These are phyloP conservation scores for Tetrao urogallus DNA, from an alignment of 2,113 vertebrate genomes.

Conservation along the genomic window DNA sequence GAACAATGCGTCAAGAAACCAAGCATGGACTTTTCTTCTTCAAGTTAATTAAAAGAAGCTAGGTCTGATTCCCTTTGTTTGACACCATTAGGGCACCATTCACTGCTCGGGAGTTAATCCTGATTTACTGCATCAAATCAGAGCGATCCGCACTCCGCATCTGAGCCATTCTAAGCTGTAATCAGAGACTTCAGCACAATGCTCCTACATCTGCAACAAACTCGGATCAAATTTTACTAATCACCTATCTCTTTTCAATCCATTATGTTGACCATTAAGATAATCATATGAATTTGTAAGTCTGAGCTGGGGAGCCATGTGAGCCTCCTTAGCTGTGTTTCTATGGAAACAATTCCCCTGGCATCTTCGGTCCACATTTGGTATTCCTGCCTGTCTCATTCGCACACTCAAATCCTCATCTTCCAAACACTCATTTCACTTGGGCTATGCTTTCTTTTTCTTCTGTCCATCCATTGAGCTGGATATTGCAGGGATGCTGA, in stretches of 20 bases:
- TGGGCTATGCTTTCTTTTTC: neutral
- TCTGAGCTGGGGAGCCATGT: slow-evolving; percentile 36
- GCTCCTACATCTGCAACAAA: slow-evolving; percentile 32
- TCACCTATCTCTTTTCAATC: slow-evolving; percentile 37
- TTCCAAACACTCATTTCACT: neutral
- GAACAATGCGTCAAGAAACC: neutral
- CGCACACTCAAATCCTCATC: neutral
- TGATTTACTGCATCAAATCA: slow-evolving; percentile 34
- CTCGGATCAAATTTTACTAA: neutral
- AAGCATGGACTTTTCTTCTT: neutral
- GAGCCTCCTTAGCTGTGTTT: slow-evolving; percentile 61
- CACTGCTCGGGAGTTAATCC: slow-evolving; percentile 14
- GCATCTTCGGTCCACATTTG: slow-evolving; percentile 34
- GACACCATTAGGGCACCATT: neutral
- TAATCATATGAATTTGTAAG: slow-evolving; percentile 59
- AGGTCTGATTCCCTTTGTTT: slow-evolving; percentile 17
- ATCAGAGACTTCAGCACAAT: neutral
- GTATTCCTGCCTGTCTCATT: slow-evolving; percentile 64
- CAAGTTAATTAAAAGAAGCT: slow-evolving; percentile 20
- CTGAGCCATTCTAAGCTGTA: neutral
- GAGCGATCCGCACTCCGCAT: neutral
- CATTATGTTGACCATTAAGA: slow-evolving; percentile 58
- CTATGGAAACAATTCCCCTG: slow-evolving; percentile 74
- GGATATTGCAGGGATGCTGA: neutral
- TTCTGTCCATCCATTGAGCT: neutral